Evolutionary conservation across 2,797 vertebrate genomes (phyloP), one percentile per base, ranked within the genome.

Genomic region (Liasis olivaceus): DNA sequence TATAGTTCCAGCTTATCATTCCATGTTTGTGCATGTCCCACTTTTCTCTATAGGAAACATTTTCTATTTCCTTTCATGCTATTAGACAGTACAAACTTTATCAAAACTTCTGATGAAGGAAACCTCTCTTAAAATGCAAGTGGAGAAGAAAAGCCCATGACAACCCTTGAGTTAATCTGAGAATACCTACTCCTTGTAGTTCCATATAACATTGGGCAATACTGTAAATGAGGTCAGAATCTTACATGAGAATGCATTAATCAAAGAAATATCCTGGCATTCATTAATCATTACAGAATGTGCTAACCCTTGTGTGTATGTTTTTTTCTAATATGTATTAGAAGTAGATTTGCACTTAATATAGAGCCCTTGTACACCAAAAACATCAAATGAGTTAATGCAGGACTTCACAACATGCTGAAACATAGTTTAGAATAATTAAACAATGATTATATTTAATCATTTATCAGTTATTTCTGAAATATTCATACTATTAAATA

Each of bases 401-500:
- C 15, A 64, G 42, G 84, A 92, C 92, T 54, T 93, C 86, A 72
- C 93, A 92, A 72, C 92, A 94, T 28, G 2, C 92, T 85, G 90
- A 90, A 89, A 54, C 69, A 59, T 92, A 95, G 92, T 90, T 93
- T 5, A 6, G 90, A 94, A 95, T 90, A 92, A 95, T 92, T 92
- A 93, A 94, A 91, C 87, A 91, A 84, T 91, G 81, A 88, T 31
- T 28, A 85, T 63, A 90, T 63, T 90, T 92, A 88, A 93, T 89
- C 63, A 94, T 91, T 92, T 89, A 93, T 91, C 84, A 95, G 93
- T 95, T 93, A 94, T 92, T 93, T 88, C 84, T 87, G 42, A 96
- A 62, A 90, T 59, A 92, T 90, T 93, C 60, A 56, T 14, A 89
- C 86, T 93, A 89, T 72, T 4, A 77, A 94, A 51, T 63, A 47